phyloP scores from a whole-genome alignment of 2,797 vertebrate genomes.

The Micromesistius poutassou region DNA sequence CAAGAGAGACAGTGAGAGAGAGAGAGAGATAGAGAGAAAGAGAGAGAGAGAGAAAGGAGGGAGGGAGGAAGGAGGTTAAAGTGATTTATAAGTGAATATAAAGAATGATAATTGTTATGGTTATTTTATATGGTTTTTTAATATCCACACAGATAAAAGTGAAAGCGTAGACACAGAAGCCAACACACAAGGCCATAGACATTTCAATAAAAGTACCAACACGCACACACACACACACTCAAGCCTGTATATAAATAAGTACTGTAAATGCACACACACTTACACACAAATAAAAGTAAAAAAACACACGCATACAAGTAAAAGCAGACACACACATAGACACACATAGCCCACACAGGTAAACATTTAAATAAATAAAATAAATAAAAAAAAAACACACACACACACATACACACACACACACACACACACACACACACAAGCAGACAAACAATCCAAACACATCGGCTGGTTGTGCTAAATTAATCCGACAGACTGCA shows the following conservation, averaged over 20 bases:
- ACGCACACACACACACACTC: conserved; percentile 20
- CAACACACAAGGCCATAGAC: conserved; percentile 1
- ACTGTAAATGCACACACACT: not conserved
- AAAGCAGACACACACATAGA: not conserved
- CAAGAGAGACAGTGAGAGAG: no score
- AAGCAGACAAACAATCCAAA: not conserved
- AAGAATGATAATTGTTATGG: not conserved
- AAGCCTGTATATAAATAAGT: no score
- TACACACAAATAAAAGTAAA: not conserved
- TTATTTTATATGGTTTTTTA: no score
- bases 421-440: not conserved
- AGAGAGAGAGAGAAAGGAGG: no score
- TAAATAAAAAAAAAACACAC: not conserved
- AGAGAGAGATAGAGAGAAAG: no score
- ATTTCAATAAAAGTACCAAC: not conserved
- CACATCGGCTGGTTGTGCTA: not conserved
- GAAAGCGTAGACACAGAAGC: not conserved
- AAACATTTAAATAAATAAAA: not conserved
- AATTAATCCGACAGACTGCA: not conserved
- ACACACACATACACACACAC: not conserved
- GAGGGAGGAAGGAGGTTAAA: no score
- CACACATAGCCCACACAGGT: not conserved
- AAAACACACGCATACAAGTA: not conserved
- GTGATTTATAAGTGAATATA: not conserved
- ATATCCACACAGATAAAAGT: no score